Base-by-base conservation (phyloP, 2,113 vertebrate species). In the Herpailurus yagouaroundi region DNA sequence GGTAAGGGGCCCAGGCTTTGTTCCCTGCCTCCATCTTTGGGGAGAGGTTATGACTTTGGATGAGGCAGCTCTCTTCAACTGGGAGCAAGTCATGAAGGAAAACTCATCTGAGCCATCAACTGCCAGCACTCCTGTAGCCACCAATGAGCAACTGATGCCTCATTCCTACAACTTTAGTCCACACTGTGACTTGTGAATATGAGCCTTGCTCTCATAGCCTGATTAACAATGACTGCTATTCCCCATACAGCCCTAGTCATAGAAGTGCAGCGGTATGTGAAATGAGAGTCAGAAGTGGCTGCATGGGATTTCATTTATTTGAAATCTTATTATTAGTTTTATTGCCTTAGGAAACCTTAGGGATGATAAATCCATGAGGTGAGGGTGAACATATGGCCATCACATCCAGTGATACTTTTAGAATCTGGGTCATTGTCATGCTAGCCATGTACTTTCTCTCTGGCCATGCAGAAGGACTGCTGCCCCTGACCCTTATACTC, bases 251-350 rank as follows among this genome's bases (percentile, higher is more conserved):
- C 6, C 21, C 41, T 16, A 76, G 64, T 45, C 50, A 15, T 18
- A 25, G 60, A 29, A 7, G 48, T 10, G 48, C 57, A 88, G 63
- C 0, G 1, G 69, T 36, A 10, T 55, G 82, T 63, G 82, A 95
- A 89, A 55, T 66, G 57, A 76, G 15, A 66, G 52, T 64, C 73
- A 76, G 73, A 91, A 89, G 64, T 80, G 76, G 63, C 77, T 76
- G 11, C n/a, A 9, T 80, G 87, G 60, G 66, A 76, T 85, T 76
- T 88, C 60, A 69, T 76, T 96, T 33, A 74, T 52, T 84, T 79
- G 48, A 88, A 80, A 48, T 36, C 27, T 90, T 74, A 86, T 94
- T 84, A 89, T 82, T 92, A 83, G 68, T 83, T 89, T 41, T 85
- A 76, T 50, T 50, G 57, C 89, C 76, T 95, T n/a, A 66, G 82